Evolutionary conservation across 2,888 invertebrate genomes (phyloP).

Genomic region (Eilema sororculum): DNA sequence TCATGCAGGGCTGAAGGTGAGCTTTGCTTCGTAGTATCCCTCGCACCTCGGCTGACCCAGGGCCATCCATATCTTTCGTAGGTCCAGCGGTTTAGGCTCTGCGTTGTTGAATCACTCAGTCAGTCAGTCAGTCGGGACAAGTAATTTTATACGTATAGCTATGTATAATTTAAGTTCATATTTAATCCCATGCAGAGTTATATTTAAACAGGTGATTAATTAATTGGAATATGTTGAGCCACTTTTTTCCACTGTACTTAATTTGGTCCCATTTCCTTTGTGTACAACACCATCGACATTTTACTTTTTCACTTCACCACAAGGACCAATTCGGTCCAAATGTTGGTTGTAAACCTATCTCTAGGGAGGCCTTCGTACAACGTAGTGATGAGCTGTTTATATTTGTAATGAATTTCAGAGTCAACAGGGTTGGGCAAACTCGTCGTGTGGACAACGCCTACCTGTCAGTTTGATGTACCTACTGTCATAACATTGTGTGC

Average conservation of each 20-base stretch:
- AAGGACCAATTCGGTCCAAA: neutral
- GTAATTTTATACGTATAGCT: no score
- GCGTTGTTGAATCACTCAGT: no score
- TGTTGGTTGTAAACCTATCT: neutral
- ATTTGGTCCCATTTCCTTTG: slow-evolving; percentile 1
- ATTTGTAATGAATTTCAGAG: slow-evolving; percentile 20
- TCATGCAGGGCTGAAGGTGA: no score
- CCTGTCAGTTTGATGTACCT: slow-evolving; percentile 10
- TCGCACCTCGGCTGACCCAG: no score
- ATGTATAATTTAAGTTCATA: no score
- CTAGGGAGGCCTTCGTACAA: slow-evolving; percentile 7
- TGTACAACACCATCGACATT: neutral
- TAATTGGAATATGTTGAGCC: no score
- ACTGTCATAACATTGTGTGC: neutral
- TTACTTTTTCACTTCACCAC: neutral
- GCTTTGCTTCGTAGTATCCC: no score
- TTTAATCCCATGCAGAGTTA: no score
- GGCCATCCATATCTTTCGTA: no score
- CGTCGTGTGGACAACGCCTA: slow-evolving; percentile 13
- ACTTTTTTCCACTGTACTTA: neutral
- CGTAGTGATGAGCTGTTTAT: slow-evolving; percentile 9
- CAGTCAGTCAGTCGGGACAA: no score
- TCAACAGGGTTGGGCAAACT: slow-evolving; percentile 11
- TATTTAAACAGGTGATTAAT: no score
- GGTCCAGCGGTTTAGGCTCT: no score